Evolutionary conservation across 30 jellyfish, hydroid and myxozoan genomes (phyloP).

Genomic region (Aurelia sp.): DNA sequence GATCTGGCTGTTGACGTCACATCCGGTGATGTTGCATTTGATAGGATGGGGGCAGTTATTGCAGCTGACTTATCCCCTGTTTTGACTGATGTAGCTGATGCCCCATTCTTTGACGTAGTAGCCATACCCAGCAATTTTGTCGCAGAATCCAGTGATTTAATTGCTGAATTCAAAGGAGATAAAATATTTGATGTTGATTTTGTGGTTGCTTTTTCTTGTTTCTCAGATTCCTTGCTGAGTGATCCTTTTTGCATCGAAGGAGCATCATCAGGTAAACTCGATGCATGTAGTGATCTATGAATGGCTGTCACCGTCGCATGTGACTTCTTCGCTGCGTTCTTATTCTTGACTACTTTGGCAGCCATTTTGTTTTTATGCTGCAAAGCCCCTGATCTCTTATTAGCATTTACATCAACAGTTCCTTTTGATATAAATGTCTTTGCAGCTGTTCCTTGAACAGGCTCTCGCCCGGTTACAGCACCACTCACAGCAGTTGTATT

Average conservation of each 20-base stretch:
- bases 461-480: not conserved
- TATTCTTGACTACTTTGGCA: conserved; percentile 2
- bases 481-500: not conserved
- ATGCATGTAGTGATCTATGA: conserved; percentile 19
- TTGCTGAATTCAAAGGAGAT: conserved; percentile 57
- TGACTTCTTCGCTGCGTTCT: conserved; percentile 23
- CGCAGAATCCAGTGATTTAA: conserved; percentile 66
- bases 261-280: conserved; percentile 29
- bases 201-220: conserved; percentile 45
- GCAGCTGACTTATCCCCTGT: not conserved
- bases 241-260: conserved; percentile 71
- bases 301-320: not conserved
- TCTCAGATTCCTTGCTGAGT: conserved; percentile 26
- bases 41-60: not conserved
- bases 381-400: conserved; percentile 31
- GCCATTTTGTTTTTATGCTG: conserved; percentile 5
- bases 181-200: conserved; percentile 47
- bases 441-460: conserved; percentile 49
- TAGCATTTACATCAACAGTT: not conserved
- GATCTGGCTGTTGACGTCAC: conserved; percentile 50
- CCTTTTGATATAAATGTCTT: conserved; percentile 37
- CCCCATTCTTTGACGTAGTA: conserved; percentile 7
- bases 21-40: conserved; percentile 24
- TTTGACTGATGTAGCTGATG: not conserved
- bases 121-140: conserved; percentile 64